A percentile compares a stretch with the other conserved stretches of the same genome.
Conservation (phyloP, 2,888 invertebrate species). For the Campopleginae sp. region DNA sequence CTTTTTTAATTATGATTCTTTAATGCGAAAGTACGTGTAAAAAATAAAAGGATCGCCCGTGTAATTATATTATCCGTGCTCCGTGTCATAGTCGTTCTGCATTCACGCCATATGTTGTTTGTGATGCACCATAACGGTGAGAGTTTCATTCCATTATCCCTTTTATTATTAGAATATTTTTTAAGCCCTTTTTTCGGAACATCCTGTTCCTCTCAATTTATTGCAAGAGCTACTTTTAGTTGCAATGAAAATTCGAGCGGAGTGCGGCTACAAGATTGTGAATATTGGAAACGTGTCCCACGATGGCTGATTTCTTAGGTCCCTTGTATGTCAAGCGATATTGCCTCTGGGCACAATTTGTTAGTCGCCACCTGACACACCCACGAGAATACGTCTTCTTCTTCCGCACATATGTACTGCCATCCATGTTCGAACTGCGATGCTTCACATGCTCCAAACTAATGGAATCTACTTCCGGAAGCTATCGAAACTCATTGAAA, state of each 20-base stretch:
- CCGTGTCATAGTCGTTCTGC: background rate
- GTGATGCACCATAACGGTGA: background rate
- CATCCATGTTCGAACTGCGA: background rate
- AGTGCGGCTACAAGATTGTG: background rate
- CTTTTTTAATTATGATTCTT: background rate
- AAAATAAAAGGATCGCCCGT: background rate
- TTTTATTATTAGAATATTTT: background rate
- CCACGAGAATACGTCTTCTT: slow-evolving; percentile 41
- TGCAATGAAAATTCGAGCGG: background rate
- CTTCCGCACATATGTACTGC: slow-evolving; percentile 17
- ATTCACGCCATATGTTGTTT: background rate
- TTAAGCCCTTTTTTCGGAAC: background rate
- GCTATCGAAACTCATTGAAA: background rate
- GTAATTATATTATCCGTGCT: background rate
- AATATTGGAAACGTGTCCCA: slow-evolving; percentile 21
- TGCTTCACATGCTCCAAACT: background rate
- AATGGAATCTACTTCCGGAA: background rate
- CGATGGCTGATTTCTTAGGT: slow-evolving; percentile 35
- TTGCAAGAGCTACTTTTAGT: background rate
- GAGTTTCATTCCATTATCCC: background rate
- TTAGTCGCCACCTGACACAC: slow-evolving; percentile 48
- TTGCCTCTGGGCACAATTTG: slow-evolving; percentile 64
- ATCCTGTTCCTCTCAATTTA: background rate
- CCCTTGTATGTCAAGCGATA: slow-evolving; percentile 34
- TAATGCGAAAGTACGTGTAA: background rate